phyloP scores from a whole-genome alignment of 2,888 invertebrate genomes.

The Diadegma fenestrale region DNA sequence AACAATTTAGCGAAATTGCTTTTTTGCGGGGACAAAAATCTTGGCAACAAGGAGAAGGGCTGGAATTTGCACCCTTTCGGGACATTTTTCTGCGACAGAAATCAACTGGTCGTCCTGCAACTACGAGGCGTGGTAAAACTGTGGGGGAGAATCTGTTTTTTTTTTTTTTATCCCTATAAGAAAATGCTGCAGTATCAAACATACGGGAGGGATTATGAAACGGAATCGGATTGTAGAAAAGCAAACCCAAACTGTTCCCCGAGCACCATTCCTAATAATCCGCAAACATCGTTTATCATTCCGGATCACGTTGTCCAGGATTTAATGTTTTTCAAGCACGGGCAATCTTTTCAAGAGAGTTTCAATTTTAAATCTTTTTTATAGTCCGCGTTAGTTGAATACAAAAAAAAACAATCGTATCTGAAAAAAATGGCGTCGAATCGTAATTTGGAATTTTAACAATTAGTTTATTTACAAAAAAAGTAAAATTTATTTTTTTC shows the following conservation, averaged over 20 bases:
- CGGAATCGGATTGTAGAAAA: constrained; percentile 75
- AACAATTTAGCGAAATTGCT: not conserved
- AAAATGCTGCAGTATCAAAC: constrained; percentile 54
- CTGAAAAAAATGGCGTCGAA: no score
- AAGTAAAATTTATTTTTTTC: constrained; percentile 82
- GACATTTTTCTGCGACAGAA: constrained; percentile 34
- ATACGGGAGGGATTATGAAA: constrained; percentile 72
- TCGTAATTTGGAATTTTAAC: not conserved
- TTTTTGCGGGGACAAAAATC: not conserved
- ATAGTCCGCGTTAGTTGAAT: not conserved
- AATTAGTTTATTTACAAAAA: constrained; percentile 58
- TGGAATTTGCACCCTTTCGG: not conserved
- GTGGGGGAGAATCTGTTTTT: not conserved
- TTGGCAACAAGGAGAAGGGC: not conserved
- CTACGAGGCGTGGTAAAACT: not conserved
- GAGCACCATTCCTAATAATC: constrained; percentile 78
- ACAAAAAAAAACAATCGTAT: not conserved
- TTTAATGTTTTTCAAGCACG: constrained; percentile 2
- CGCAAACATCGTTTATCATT: constrained; percentile 81
- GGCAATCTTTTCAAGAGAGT: not conserved
- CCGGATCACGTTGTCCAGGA: not conserved
- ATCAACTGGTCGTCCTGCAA: constrained; percentile 50
- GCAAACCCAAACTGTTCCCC: constrained; percentile 74
- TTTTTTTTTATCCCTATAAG: constrained; percentile 9
- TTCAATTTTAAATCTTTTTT: not conserved